phyloP scores from a whole-genome alignment of 2,888 invertebrate genomes.

The Trichopria drosophilae region DNA sequence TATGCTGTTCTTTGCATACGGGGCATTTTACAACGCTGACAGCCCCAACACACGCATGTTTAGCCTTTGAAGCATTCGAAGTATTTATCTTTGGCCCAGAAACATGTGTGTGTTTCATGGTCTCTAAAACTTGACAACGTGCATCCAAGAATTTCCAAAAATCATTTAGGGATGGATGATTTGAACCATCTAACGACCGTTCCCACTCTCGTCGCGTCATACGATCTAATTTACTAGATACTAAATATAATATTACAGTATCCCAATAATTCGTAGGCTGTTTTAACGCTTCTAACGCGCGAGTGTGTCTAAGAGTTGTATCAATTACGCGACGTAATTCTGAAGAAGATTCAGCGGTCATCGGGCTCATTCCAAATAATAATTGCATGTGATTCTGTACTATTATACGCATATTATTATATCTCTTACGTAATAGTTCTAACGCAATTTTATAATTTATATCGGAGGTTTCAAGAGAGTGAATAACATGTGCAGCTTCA shows the following conservation, averaged over 20 bases:
- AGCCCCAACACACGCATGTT: background rate
- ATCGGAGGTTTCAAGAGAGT: slow-evolving; percentile 24
- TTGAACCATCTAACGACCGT: background rate
- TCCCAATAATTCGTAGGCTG: slow-evolving; percentile 18
- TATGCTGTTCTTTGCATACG: slow-evolving; percentile 11
- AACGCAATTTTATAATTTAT: slow-evolving; percentile 25
- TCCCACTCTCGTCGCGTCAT: too few species aligned
- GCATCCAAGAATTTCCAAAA: slow-evolving; percentile 12
- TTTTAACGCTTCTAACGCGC: slow-evolving; percentile 12
- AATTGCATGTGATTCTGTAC: slow-evolving; percentile 24
- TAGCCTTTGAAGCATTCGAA: background rate
- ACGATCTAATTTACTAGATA: slow-evolving; percentile 20
- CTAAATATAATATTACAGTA: slow-evolving; percentile 10
- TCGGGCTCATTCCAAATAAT: slow-evolving; percentile 12
- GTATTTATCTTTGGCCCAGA: too few species aligned
- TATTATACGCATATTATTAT: slow-evolving; percentile 21
- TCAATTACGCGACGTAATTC: slow-evolving; percentile 18
- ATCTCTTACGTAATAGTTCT: slow-evolving; percentile 14
- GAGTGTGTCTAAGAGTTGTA: slow-evolving; percentile 9
- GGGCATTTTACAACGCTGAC: background rate
- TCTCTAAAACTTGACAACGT: slow-evolving; percentile 11
- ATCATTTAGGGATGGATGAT: slow-evolving; percentile 4
- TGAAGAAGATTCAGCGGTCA: slow-evolving; percentile 8
- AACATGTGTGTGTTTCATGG: too few species aligned
- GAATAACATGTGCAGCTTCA: slow-evolving; percentile 21